Percentiles rank a stretch among this genome's conserved stretches.
These are phyloP conservation scores for Brotula barbata DNA, from an alignment of 2,797 vertebrate genomes.

Conservation along the genomic window DNA sequence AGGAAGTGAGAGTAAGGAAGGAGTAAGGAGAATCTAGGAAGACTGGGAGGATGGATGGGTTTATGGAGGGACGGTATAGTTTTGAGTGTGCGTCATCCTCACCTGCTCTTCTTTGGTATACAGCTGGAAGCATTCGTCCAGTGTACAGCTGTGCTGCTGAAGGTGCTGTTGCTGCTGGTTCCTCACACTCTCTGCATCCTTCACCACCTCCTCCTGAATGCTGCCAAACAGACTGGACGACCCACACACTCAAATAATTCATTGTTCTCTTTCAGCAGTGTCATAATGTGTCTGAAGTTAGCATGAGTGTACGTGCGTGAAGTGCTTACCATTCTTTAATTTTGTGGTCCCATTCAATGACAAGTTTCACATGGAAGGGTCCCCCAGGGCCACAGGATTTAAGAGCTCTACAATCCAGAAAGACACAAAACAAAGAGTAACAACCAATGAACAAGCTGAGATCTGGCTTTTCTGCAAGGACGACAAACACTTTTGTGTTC, in stretches of 20 bases:
- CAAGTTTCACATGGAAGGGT: constrained; percentile 85
- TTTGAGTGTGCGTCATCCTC: constrained; percentile 4
- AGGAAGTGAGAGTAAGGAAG: too few relatives aligned
- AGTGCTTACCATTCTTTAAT: constrained; percentile 86
- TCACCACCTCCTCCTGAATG: constrained; percentile 88
- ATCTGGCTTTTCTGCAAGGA: not conserved
- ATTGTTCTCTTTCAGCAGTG: not conserved
- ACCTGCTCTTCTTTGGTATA: constrained; percentile 99
- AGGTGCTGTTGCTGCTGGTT: constrained; percentile 86
- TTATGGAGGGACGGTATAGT: too few relatives aligned
- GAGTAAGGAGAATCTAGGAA: too few relatives aligned
- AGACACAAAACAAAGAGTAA: not conserved
- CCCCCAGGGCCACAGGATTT: constrained; percentile 82
- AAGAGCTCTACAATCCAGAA: constrained; percentile 77
- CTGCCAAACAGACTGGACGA: constrained; percentile 86
- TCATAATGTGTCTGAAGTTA: not conserved
- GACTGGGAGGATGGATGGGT: too few relatives aligned
- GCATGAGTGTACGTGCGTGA: not conserved
- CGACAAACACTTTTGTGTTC: not conserved
- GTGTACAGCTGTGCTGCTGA: constrained; percentile 87
- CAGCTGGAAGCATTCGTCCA: constrained; percentile 92
- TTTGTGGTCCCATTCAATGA: constrained; percentile 86
- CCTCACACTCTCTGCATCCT: constrained; percentile 86
- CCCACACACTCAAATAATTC: constrained; percentile 3
- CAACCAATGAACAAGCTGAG: not conserved